Evolutionary conservation across 1,140 invertebrate genomes (phyloP).

Genomic region (Mercenaria mercenaria): DNA sequence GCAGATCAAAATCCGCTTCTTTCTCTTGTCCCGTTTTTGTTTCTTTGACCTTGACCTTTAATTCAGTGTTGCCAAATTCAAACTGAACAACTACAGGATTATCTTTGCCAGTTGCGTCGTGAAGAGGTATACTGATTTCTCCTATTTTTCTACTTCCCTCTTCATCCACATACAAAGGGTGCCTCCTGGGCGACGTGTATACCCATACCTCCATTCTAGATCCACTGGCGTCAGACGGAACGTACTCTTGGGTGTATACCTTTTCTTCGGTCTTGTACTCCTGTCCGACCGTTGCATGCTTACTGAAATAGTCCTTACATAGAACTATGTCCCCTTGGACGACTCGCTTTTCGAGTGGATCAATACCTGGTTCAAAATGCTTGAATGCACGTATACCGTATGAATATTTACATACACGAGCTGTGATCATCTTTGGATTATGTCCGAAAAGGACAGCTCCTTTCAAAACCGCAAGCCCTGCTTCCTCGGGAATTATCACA

Average conservation of each 20-base stretch:
- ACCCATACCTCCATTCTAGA: not conserved
- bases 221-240: not conserved
- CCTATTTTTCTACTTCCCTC: constrained; percentile 28
- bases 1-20: constrained; percentile 33
- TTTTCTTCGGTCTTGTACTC: constrained; percentile 33
- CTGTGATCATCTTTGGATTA: constrained; percentile 46
- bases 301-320: constrained; percentile 55
- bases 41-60: constrained; percentile 9
- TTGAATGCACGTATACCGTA: constrained; percentile 46
- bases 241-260: constrained; percentile 32
- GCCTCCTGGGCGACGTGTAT: not conserved
- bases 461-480: constrained; percentile 53
- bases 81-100: constrained; percentile 16
- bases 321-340: not conserved
- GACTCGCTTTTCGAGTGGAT: constrained; percentile 34
- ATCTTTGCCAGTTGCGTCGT: not conserved
- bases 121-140: constrained; percentile 8
- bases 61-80: constrained; percentile 38
- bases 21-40: constrained; percentile 1
- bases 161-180: constrained; percentile 28
- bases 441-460: constrained; percentile 55
- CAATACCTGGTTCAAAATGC: constrained; percentile 49
- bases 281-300: constrained; percentile 28
- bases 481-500: constrained; percentile 57
- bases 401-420: constrained; percentile 49